phyloP scores from a whole-genome alignment of 1,140 invertebrate species.

The Orchesella cincta region DNA sequence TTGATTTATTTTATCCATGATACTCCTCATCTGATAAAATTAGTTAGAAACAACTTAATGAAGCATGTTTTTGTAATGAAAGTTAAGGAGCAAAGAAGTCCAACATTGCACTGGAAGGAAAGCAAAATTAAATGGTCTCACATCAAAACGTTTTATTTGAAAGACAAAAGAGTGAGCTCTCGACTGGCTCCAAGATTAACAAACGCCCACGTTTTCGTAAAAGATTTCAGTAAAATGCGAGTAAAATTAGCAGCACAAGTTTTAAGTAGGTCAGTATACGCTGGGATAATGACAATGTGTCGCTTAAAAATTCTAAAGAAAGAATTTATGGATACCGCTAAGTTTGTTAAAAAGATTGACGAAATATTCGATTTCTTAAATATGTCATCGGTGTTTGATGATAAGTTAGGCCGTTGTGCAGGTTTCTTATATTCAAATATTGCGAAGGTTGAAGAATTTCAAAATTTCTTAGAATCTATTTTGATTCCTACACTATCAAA shows the following conservation, averaged over 20 bases:
- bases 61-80: not conserved
- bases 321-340: conserved; percentile 31
- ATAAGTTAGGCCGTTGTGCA: not conserved
- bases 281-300: conserved; percentile 31
- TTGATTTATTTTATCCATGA: conserved; percentile 29
- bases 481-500: not conserved
- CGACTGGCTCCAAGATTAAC: conserved; percentile 34
- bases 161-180: not conserved
- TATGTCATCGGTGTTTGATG: not conserved
- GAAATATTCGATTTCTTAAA: conserved; percentile 42
- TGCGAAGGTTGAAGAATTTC: not conserved
- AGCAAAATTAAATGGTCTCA: not conserved
- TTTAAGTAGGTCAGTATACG: conserved; percentile 31
- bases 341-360: conserved; percentile 37
- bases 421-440: not conserved
- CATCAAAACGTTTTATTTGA: not conserved
- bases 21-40: conserved; percentile 29
- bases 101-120: too few species aligned
- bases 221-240: conserved; percentile 28
- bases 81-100: too few species aligned
- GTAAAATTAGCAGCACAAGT: conserved; percentile 39
- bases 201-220: conserved; percentile 27
- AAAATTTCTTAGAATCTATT: not conserved
- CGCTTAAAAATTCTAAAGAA: conserved; percentile 4
- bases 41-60: conserved; percentile 9